A percentile compares a stretch with the other conserved stretches of the same genome.
phyloP scores from a whole-genome alignment of 2,113 vertebrate species.

The Strix uralensis region DNA sequence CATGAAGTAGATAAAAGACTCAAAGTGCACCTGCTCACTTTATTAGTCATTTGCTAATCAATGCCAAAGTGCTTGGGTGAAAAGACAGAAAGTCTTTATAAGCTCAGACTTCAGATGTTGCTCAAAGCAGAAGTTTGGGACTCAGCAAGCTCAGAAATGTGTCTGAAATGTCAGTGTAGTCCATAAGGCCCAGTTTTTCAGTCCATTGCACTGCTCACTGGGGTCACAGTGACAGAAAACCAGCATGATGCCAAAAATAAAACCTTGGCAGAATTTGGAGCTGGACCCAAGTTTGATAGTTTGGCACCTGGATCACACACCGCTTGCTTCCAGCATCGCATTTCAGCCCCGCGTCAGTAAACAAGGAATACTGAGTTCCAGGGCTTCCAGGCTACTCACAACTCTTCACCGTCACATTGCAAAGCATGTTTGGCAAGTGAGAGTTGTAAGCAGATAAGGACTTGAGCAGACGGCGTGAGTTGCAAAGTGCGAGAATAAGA shows the following conservation, averaged over 20 bases:
- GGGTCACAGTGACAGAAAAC: neutral
- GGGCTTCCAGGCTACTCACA: neutral
- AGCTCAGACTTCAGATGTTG: neutral
- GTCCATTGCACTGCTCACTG: neutral
- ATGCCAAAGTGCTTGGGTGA: neutral
- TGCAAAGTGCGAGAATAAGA: neutral
- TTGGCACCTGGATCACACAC: neutral
- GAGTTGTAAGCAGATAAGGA: neutral
- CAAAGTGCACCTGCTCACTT: neutral
- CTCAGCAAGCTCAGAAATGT: neutral
- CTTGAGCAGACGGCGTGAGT: neutral
- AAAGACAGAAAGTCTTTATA: neutral
- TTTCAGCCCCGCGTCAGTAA: neutral
- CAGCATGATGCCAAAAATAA: neutral
- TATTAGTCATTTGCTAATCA: neutral
- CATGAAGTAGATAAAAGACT: neutral
- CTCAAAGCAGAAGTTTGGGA: neutral
- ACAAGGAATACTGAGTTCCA: neutral
- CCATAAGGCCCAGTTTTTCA: neutral
- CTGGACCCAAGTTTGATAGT: neutral
- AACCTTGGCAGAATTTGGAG: neutral
- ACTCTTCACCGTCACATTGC: neutral
- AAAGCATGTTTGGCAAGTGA: neutral
- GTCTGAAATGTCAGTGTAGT: neutral
- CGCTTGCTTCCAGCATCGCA: accelerated